Evolutionary conservation across 2,797 vertebrate genomes (phyloP), one percentile per base, ranked within the genome.

Genomic region (Amblyopsis hoosieri): DNA sequence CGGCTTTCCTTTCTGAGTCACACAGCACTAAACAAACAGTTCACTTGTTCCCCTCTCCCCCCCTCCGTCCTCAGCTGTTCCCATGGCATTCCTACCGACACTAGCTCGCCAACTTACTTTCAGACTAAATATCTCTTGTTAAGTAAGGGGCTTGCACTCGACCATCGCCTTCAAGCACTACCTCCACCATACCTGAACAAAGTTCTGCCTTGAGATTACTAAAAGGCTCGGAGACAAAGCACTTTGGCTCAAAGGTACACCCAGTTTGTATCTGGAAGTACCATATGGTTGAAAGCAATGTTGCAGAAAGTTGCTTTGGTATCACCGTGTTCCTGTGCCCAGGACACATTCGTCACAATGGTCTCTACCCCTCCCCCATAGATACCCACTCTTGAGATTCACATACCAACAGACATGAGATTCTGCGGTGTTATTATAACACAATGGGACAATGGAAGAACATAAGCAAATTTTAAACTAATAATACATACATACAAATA

Each of bases 1-100:
- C 12, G 2, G 67, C 68, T 58, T 4, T 63, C 37, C 47, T 67
- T 46, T 67, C 70, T 74, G 79, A 75, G 57, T 86, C 86, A 83
- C 74, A 52, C 12, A 2, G 60, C 70, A 0, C 57, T 29, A 2
- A 45, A 54, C 47, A 66, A 37, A 60, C 50, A 12, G 42, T 54
- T 58, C 49, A 12, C 42, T 56, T 42, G 23, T 57, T 54, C 53
- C 48, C 42, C 50, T 57, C 52, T 42, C 17, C 47, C 33, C 50
- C 48, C 62, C 62, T 54, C 55, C 57, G 49, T 45, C 17, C 19
- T 53, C 3, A 0, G 37, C 37, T 14, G 42, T 72, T 76, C 71
- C 62, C 17, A 59, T 51, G 62, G 68, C 60, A 61, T 64, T 69
- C 46, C 9, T 15, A 62, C 19, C 7, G 17, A 53, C 49, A 59